Percentiles rank a stretch among this genome's conserved stretches.
Evolutionary conservation across 2,113 vertebrate genomes (phyloP).

Genomic region (Glaucomys volans): DNA sequence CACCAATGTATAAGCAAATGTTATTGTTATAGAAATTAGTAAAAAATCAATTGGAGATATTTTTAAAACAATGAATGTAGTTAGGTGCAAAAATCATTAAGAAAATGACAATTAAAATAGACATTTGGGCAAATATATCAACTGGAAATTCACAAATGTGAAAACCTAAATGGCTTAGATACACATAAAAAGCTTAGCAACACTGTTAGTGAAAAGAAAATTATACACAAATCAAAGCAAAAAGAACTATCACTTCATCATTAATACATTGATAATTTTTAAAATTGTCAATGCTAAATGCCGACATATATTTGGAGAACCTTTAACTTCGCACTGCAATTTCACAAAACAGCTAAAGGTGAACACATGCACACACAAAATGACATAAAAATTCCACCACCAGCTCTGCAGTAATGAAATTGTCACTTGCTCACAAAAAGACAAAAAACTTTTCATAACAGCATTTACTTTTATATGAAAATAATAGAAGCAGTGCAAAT

Average conservation of each 20-base stretch:
- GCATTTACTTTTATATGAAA: constrained; percentile 9
- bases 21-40: background rate
- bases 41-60: background rate
- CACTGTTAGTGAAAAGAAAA: constrained; percentile 24
- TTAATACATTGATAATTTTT: background rate
- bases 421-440: background rate
- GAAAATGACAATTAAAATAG: background rate
- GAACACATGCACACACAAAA: background rate
- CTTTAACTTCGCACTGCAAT: background rate
- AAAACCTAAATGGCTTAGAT: background rate
- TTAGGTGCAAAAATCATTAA: background rate
- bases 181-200: background rate
- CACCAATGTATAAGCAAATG: background rate
- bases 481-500: background rate
- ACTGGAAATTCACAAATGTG: background rate
- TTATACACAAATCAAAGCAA: background rate
- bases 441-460: background rate
- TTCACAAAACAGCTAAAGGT: background rate
- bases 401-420: background rate
- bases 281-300: background rate
- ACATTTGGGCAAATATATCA: background rate
- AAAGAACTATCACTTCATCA: background rate
- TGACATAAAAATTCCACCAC: background rate
- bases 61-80: background rate
- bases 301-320: background rate